Evolutionary conservation across 2,113 vertebrate species (phyloP), one percentile per base, ranked within the genome.

Genomic region (Danionella cerebrum): DNA sequence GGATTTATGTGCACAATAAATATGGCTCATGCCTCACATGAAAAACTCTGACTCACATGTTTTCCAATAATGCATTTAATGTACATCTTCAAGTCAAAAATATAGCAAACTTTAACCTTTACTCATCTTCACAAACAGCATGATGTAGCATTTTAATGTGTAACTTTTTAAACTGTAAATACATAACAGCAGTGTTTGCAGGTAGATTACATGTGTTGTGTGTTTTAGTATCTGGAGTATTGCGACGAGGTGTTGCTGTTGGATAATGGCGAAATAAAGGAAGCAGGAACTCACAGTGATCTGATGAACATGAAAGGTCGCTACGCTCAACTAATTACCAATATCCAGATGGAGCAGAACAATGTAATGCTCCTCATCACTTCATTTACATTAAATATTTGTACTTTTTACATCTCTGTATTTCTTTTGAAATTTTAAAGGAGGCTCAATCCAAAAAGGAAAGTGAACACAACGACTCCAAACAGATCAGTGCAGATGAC

Each of bases 221-320:
- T 29, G 0, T 39, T 42, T 16, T 47, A 89, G 93, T 92, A 92
- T 77, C 76, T 94, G 48, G 89, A 92, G 79, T 92, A 85, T 74
- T 93, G 91, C 70, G 90, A 94, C 45, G 73, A 89, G 38, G 82
- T 94, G 57, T 65, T 93, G 70, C 53, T 94, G 41, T 66, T 94
- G 67, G 89, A 93, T 50, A 82, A 88, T 0, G 90, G 91, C 4
- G 73, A 87, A 73, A 80, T 92, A 16, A 81, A 67, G 54, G 93
- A 94, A 71, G 78, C 76, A 2, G 91, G 91, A 41, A 85, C 82
- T 25, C 91, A 93, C 67, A 25, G 68, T 29, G 36, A 51, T 14
- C 65, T 94, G 36, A 88, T 92, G 84, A 71, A 75, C 19, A 58
- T 78, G 12, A 68, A 86, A 0, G 80, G 80, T 44, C 76, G 51